Conservation (phyloP, 2,888 invertebrate genomes). For the Altica lythri region DNA sequence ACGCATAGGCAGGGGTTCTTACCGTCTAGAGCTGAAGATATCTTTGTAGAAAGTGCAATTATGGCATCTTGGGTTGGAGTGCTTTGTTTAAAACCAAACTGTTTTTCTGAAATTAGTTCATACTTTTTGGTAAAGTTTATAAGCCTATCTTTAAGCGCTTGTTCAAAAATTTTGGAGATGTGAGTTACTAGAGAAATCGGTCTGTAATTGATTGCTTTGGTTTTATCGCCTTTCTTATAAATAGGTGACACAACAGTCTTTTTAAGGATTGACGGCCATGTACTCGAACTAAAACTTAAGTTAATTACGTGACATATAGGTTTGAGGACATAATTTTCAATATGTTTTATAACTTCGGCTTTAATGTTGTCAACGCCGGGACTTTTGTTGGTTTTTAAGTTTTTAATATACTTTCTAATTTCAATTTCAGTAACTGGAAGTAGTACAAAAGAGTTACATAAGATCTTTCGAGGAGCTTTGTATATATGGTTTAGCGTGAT, state of each 20-base stretch:
- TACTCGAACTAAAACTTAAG: not conserved
- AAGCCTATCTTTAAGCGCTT: too few species aligned
- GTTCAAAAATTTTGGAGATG: too few species aligned
- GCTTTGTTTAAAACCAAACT: conserved; percentile 2
- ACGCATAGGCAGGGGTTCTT: conserved; percentile 5
- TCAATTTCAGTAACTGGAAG: too few species aligned
- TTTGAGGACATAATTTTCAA: not conserved
- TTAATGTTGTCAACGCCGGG: too few species aligned
- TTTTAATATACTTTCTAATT: not conserved
- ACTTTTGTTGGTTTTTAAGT: too few species aligned
- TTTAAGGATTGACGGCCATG: not conserved
- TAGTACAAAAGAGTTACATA: not conserved
- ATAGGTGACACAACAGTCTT: not conserved
- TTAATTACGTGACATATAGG: not conserved
- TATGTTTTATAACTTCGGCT: not conserved
- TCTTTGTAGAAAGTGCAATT: conserved; percentile 7
- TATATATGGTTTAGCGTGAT: not conserved
- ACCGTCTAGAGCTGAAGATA: conserved; percentile 11
- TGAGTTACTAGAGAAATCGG: too few species aligned
- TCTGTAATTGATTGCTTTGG: too few species aligned
- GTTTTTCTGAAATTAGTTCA: conserved; percentile 1
- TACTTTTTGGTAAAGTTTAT: too few species aligned
- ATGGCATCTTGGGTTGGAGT: conserved; percentile 5
- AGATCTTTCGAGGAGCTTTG: not conserved
- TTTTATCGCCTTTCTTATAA: not conserved